Conservation (phyloP, 2,113 vertebrate species). For the Orientallactaga bullata region DNA sequence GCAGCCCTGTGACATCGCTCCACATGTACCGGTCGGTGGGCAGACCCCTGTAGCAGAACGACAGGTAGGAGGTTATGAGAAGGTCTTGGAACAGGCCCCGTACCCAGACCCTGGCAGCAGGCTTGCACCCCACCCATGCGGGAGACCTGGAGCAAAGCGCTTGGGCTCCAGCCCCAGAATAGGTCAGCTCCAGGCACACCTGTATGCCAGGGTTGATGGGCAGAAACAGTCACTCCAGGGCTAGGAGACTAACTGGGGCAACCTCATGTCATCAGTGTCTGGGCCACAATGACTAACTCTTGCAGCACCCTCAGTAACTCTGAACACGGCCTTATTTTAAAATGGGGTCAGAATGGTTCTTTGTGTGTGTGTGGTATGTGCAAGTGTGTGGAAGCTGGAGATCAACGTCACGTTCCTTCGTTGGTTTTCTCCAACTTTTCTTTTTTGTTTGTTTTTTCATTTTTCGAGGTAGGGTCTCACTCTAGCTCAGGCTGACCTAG, state of each 20-base stretch:
- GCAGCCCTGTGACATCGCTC: constrained; percentile 95
- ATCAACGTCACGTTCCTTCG: too few relatives aligned
- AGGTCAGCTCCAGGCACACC: neutral
- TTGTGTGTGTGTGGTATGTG: too few relatives aligned
- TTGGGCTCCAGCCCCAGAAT: neutral
- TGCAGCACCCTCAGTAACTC: neutral
- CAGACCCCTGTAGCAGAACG: constrained; percentile 90
- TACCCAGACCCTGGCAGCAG: neutral
- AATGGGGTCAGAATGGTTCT: too few relatives aligned
- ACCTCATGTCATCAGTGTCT: neutral
- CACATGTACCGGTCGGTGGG: constrained; percentile 99
- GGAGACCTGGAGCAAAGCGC: too few relatives aligned
- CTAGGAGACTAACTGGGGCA: neutral
- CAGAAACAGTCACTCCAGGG: neutral
- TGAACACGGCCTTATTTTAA: neutral
- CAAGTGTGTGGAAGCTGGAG: too few relatives aligned
- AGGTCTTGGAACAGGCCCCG: fast-evolving
- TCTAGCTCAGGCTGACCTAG: too few relatives aligned
- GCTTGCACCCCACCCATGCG: neutral
- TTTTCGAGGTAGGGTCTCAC: too few relatives aligned
- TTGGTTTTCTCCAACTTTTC: too few relatives aligned
- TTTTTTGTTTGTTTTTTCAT: too few relatives aligned
- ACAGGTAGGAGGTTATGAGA: neutral
- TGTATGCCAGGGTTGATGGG: neutral
- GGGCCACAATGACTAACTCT: neutral